These are phyloP conservation scores for Portunus trituberculatus DNA, from an alignment of 1,140 invertebrate genomes.

Conservation along the genomic window DNA sequence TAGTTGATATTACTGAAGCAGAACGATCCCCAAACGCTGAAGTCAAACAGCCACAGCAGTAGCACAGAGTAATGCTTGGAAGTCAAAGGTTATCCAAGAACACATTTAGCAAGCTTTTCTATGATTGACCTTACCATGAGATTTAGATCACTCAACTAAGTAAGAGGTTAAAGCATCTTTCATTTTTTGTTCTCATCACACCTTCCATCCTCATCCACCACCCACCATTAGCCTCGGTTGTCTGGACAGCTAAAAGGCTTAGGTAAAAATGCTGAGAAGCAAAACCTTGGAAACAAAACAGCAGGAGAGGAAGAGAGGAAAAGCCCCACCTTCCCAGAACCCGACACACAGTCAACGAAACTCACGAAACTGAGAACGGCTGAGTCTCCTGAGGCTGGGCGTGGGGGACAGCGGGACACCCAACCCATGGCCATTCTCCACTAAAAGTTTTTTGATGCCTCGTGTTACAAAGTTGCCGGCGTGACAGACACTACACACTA, in stretches of 20 bases:
- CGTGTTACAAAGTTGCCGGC: not conserved
- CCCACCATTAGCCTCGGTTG: not conserved
- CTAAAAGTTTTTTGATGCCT: conserved; percentile 45
- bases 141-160: too few species aligned
- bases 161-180: too few species aligned
- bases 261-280: not conserved
- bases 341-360: conserved; percentile 33
- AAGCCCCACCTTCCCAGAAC: not conserved
- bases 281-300: conserved; percentile 13
- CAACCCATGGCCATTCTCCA: conserved; percentile 62
- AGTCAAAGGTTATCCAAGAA: not conserved
- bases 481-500: not conserved
- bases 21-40: not conserved
- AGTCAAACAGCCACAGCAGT: not conserved
- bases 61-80: too few species aligned
- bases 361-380: conserved; percentile 61
- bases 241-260: not conserved
- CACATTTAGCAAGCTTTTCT: not conserved
- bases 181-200: not conserved
- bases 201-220: not conserved
- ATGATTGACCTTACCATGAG: not conserved
- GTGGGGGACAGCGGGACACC: not conserved
- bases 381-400: conserved; percentile 29
- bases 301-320: not conserved
- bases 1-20: not conserved